Evolutionary conservation across 2,888 invertebrate species (phyloP).

Genomic region (Stictocephala bisonia): DNA sequence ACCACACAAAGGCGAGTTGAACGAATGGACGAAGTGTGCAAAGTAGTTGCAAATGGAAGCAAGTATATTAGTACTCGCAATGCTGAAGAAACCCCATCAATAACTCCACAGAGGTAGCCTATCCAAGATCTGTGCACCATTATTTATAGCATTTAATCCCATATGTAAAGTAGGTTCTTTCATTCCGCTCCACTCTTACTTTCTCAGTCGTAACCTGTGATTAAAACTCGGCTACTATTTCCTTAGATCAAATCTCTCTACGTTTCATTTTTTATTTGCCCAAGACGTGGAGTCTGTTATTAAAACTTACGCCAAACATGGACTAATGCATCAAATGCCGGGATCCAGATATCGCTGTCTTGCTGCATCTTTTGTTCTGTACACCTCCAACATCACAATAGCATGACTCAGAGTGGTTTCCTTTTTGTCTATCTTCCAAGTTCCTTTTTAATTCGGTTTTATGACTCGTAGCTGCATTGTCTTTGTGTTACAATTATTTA

Average conservation of each 20-base stretch:
- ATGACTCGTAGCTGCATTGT: constrained; percentile 16
- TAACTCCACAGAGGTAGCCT: constrained; percentile 11
- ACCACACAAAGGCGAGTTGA: neutral
- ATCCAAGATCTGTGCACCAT: constrained; percentile 22
- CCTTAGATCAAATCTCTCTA: constrained; percentile 45
- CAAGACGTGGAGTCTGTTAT: constrained; percentile 16
- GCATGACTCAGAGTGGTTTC: no score
- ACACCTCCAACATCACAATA: no score
- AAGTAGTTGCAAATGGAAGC: neutral
- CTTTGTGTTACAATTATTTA: neutral
- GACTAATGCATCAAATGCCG: neutral
- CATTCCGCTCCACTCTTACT: constrained; percentile 21
- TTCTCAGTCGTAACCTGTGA: constrained; percentile 37
- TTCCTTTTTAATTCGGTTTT: neutral
- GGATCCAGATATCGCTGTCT: neutral
- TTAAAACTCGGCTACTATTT: constrained; percentile 47
- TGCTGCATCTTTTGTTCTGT: neutral
- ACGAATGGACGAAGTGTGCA: neutral
- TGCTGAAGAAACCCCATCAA: constrained; percentile 24
- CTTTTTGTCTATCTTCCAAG: neutral
- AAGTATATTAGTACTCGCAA: neutral
- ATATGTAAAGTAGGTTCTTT: constrained; percentile 37
- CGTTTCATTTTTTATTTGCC: constrained; percentile 30
- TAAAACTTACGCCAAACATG: constrained; percentile 10
- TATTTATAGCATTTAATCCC: constrained; percentile 38